These are phyloP conservation scores for Lepisosteus oculatus DNA, from an alignment of 2,113 vertebrate species.

Conservation along the genomic window DNA sequence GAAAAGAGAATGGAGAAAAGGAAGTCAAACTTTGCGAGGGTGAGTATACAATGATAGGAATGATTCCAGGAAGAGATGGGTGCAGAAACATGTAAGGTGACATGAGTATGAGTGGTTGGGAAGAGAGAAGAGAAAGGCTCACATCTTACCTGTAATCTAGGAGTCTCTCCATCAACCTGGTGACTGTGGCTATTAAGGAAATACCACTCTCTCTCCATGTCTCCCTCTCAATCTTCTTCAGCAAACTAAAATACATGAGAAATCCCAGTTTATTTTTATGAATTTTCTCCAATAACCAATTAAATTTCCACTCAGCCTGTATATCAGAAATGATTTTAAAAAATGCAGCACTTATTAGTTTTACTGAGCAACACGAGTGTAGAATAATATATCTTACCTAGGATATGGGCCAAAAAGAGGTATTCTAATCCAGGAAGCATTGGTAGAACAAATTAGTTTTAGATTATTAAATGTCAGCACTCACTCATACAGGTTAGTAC, in stretches of 20 bases:
- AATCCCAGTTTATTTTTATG: conserved; percentile 69
- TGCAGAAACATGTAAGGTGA: too few species aligned
- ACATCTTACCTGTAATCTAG: conserved; percentile 88
- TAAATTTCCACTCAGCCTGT: conserved; percentile 59
- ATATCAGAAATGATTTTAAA: conserved; percentile 56
- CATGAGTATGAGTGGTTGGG: too few species aligned
- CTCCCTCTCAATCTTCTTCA: conserved; percentile 98
- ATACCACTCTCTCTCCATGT: conserved; percentile 97
- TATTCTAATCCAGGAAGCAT: conserved; percentile 99
- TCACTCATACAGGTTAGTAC: conserved; percentile 57
- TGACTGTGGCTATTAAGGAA: conserved; percentile 94
- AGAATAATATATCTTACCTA: conserved; percentile 87
- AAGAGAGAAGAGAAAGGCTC: too few species aligned
- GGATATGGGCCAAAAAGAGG: conserved; percentile 99
- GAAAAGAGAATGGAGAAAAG: too few species aligned
- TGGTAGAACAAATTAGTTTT: conserved; percentile 94
- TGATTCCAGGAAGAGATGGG: too few species aligned
- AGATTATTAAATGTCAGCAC: conserved; percentile 78
- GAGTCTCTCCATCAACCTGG: conserved; percentile 94
- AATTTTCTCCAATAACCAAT: conserved; percentile 66
- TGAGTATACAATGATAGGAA: too few species aligned
- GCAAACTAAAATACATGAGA: conserved; percentile 74
- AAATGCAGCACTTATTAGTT: conserved; percentile 44
- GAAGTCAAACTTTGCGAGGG: too few species aligned
- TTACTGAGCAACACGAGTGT: conserved; percentile 58